phyloP scores from a whole-genome alignment of 1,140 invertebrate species.

The Diachasma alloeum region DNA sequence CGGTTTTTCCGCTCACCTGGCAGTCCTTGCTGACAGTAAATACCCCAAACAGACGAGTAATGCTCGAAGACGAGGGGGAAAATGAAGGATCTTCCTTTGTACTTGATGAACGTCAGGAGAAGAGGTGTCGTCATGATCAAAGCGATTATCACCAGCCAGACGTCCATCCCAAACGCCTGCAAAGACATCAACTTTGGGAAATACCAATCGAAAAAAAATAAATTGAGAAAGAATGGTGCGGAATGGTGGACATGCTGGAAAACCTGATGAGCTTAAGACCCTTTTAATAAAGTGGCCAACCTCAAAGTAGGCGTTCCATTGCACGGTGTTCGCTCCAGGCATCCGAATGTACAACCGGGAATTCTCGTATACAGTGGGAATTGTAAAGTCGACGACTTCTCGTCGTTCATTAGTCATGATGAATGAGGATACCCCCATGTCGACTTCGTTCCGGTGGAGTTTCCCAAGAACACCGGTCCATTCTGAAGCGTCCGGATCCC shows the following conservation, averaged over 20 bases:
- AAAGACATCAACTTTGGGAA: not conserved
- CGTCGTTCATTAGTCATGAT: slow-evolving; percentile 40
- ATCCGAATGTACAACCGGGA: slow-evolving; percentile 40
- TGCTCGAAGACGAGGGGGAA: slow-evolving; percentile 29
- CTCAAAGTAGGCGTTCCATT: slow-evolving; percentile 46
- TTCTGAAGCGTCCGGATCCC: slow-evolving; percentile 1
- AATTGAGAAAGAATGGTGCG: no score
- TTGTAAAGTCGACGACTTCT: slow-evolving; percentile 43
- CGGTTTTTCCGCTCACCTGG: slow-evolving; percentile 32
- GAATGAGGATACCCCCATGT: slow-evolving; percentile 44
- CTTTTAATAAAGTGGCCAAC: slow-evolving; percentile 21
- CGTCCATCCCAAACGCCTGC: slow-evolving; percentile 33
- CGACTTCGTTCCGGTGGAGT: slow-evolving; percentile 30
- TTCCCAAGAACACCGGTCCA: slow-evolving; percentile 49
- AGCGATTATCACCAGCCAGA: slow-evolving; percentile 38
- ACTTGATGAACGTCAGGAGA: slow-evolving; percentile 38
- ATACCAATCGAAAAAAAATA: no score
- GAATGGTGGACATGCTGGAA: no score
- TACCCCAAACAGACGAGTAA: slow-evolving; percentile 43
- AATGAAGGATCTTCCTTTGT: slow-evolving; percentile 13
- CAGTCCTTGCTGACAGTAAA: slow-evolving; percentile 50
- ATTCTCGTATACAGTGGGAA: slow-evolving; percentile 40
- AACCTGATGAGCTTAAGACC: no score
- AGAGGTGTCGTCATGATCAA: slow-evolving; percentile 33
- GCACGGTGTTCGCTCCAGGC: slow-evolving; percentile 12